Evolutionary conservation across 2,888 invertebrate species (phyloP).

Genomic region (Chrysotoxum bicinctum): DNA sequence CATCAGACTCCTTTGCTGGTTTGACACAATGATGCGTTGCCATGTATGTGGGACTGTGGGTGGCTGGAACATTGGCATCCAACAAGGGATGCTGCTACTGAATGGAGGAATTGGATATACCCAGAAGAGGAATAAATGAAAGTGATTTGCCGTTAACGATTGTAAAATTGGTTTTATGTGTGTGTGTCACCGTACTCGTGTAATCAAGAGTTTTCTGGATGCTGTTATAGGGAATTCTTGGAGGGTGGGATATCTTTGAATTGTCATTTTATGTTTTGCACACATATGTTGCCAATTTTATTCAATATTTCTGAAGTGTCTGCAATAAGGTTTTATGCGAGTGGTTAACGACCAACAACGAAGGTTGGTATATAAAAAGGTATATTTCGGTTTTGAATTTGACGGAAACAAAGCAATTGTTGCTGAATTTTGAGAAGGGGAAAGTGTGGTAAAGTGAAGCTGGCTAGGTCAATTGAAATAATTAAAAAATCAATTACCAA

Average conservation of each 20-base stretch:
- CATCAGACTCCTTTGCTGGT: neutral
- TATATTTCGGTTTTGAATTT: neutral
- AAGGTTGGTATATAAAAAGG: neutral
- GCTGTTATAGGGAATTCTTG: neutral
- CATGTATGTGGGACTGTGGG: neutral
- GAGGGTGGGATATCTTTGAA: constrained; percentile 18
- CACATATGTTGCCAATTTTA: constrained; percentile 46
- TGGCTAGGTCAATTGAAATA: neutral
- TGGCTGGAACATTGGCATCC: neutral
- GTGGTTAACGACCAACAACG: neutral
- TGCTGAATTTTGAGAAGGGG: neutral
- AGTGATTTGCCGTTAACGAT: constrained; percentile 55
- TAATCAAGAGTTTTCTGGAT: constrained; percentile 3
- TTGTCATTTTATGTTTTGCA: constrained; percentile 19
- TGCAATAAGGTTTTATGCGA: constrained; percentile 40
- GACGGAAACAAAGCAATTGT: neutral
- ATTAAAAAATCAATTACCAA: neutral
- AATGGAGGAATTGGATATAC: constrained; percentile 22
- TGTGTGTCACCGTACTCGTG: constrained; percentile 6
- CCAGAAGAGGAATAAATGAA: constrained; percentile 35
- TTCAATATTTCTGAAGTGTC: constrained; percentile 46
- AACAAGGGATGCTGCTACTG: neutral
- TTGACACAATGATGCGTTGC: constrained; percentile 14
- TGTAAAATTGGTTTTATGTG: constrained; percentile 54
- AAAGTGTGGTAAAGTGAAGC: neutral